Base-by-base conservation (phyloP, 2,797 vertebrate genomes). In the Jordanella pulchra region DNA sequence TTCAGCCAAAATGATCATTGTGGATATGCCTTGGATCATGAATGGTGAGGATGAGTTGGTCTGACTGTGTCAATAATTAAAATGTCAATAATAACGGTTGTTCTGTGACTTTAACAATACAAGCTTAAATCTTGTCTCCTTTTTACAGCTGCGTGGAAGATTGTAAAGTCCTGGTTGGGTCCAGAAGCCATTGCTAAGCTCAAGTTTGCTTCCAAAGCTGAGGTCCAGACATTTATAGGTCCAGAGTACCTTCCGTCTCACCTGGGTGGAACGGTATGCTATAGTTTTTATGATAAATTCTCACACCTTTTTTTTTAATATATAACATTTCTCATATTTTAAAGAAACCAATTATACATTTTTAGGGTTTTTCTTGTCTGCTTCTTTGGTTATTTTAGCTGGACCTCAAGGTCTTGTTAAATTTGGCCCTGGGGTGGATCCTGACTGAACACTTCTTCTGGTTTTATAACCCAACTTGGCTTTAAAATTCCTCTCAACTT, bases 1-100 rank as follows among this genome's bases (percentile, higher is more conserved):
- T 95, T 78, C 89, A 99, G 98, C 97, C 83, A 99, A 99, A 93
- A 98, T 99, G 92, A 95, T 99, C 81, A 95, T 99, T 67, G 98
- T 97, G 85, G 98, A 99, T 87, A 97, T 99, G 97, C 98, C 98
- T 11, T 99, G 98, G 97, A 97, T 99, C 89, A 97, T 99, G 97
- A 99, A 97, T 1, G 98, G 98, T 98, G 84, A 97, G 96, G 84
- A 60, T 64, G 12, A 63, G 17, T 10, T 12, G 56, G 3, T 27
- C 15, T 69, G 1, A 32, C 18, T 23, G 18, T 2, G 60, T n/a
- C n/a, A n/a, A n/a, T n/a, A n/a, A n/a, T n/a, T n/a, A n/a, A n/a
- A n/a, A n/a, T n/a, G 18, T 44, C 10, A 15, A 39, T 45, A 32
- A 13, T 15, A 32, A 15, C 48, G 2, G 28, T 0, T n/a, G 23